A percentile compares a stretch with the other conserved stretches of the same genome.
phyloP scores from a whole-genome alignment of 2,113 vertebrate genomes.

The Cavia porcellus region DNA sequence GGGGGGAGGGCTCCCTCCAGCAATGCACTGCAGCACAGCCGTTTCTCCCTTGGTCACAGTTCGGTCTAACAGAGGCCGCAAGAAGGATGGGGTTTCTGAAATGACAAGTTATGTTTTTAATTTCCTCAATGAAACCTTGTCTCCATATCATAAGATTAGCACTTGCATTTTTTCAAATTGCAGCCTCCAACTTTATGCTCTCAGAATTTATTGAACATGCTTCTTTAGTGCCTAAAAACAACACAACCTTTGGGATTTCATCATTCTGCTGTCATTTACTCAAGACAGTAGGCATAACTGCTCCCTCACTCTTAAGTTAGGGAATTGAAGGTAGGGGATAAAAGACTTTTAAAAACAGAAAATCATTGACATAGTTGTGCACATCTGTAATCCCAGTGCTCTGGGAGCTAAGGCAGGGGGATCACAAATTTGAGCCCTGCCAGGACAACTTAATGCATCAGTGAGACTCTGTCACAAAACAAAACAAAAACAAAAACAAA shows the following conservation, averaged over 20 bases:
- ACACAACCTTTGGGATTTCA: not conserved
- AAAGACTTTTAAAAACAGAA: not conserved
- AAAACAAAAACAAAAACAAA: not conserved
- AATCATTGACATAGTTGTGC: not conserved
- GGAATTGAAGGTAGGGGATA: not conserved
- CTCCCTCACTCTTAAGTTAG: not conserved
- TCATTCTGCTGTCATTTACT: not conserved
- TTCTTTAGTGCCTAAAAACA: not conserved
- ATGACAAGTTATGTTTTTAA: constrained; percentile 49
- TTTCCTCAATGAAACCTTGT: not conserved
- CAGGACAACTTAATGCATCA: not conserved
- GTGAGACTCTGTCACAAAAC: not conserved
- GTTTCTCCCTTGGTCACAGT: constrained; percentile 96
- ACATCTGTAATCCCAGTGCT: not conserved
- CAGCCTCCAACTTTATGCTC: not conserved
- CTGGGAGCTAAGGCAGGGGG: not conserved
- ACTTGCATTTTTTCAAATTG: not conserved
- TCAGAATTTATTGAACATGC: accelerated
- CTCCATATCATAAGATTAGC: not conserved
- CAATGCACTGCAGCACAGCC: constrained; percentile 97
- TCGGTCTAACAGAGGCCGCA: constrained; percentile 94
- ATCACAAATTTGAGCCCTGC: not conserved
- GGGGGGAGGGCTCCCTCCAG: constrained; percentile 95
- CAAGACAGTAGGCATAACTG: not conserved
- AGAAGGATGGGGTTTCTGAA: constrained; percentile 96